Conservation (phyloP, 1,140 invertebrate species). For the Drosophila fuyamai region DNA sequence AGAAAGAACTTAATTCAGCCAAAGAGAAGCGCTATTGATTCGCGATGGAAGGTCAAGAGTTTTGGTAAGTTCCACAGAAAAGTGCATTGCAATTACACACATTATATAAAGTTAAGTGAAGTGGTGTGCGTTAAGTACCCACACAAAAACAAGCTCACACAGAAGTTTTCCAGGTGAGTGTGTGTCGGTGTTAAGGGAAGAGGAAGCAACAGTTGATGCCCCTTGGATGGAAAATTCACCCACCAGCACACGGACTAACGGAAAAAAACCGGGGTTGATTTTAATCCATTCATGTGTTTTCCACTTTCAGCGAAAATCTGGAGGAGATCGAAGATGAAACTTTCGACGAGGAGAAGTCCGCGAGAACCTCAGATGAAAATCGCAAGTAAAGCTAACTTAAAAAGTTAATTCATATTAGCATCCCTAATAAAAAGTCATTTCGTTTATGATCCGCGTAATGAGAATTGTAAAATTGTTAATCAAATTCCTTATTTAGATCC, state of each 20-base stretch:
- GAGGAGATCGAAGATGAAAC: conserved; percentile 87
- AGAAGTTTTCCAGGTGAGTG: conserved; percentile 27
- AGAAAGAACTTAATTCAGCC: not conserved
- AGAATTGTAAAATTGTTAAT: too few relatives aligned
- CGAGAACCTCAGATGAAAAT: conserved; percentile 87
- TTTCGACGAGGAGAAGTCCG: conserved; percentile 87
- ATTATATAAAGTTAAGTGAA: conserved; percentile 37
- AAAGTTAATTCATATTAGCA: too few relatives aligned
- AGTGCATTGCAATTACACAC: conserved; percentile 21
- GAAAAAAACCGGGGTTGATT: conserved; percentile 61
- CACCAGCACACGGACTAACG: conserved; percentile 11
- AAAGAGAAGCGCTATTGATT: not conserved
- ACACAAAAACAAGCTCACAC: conserved; percentile 15
- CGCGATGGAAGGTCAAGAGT: conserved; percentile 46
- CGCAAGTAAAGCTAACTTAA: conserved; percentile 87
- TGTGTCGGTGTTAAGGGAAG: conserved; percentile 28
- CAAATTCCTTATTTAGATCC: too few relatives aligned
- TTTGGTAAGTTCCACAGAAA: conserved; percentile 43
- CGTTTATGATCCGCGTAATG: too few relatives aligned
- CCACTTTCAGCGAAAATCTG: conserved; percentile 86
- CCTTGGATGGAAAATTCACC: conserved; percentile 34
- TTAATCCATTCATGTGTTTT: conserved; percentile 32
- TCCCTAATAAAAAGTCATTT: too few relatives aligned
- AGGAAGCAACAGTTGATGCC: conserved; percentile 66
- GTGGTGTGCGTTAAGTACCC: conserved; percentile 15